Evolutionary conservation across 1,140 invertebrate species (phyloP).

Genomic region (Drusus annulatus): DNA sequence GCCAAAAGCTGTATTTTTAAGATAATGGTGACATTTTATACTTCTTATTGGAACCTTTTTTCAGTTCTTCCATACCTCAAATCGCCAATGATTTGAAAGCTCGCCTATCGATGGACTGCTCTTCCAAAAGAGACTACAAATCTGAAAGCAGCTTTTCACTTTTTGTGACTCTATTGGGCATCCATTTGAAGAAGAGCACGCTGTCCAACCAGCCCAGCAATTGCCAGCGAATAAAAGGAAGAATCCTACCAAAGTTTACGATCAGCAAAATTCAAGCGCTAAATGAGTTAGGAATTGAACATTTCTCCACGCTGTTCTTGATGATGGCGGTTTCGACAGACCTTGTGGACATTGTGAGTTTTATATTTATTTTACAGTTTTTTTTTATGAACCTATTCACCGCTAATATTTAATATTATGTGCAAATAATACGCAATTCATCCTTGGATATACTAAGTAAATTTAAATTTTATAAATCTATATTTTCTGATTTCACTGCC

Average conservation of each 20-base stretch:
- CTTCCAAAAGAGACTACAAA: slow-evolving; percentile 42
- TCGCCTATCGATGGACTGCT: slow-evolving; percentile 34
- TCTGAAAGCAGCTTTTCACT: slow-evolving; percentile 52
- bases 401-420: no score
- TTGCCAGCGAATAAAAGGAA: slow-evolving; percentile 56
- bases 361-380: neutral
- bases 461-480: no score
- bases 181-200: slow-evolving; percentile 49
- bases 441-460: no score
- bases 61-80: slow-evolving; percentile 47
- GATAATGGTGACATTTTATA: no score
- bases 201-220: slow-evolving; percentile 42
- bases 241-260: slow-evolving; percentile 56
- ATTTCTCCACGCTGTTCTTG: slow-evolving; percentile 51
- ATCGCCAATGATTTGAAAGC: slow-evolving; percentile 49
- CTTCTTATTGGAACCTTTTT: slow-evolving; percentile 1
- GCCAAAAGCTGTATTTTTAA: no score
- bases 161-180: slow-evolving; percentile 49
- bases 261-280: slow-evolving; percentile 53
- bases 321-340: slow-evolving; percentile 54
- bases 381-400: no score
- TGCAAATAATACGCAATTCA: no score
- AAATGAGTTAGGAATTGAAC: slow-evolving; percentile 54
- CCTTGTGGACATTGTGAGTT: slow-evolving; percentile 49
- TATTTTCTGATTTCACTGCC: no score